Percentiles rank a stretch among this genome's conserved stretches.
Evolutionary conservation across 2,888 invertebrate genomes (phyloP).

Genomic region (Hirtodrosophila duncani): DNA sequence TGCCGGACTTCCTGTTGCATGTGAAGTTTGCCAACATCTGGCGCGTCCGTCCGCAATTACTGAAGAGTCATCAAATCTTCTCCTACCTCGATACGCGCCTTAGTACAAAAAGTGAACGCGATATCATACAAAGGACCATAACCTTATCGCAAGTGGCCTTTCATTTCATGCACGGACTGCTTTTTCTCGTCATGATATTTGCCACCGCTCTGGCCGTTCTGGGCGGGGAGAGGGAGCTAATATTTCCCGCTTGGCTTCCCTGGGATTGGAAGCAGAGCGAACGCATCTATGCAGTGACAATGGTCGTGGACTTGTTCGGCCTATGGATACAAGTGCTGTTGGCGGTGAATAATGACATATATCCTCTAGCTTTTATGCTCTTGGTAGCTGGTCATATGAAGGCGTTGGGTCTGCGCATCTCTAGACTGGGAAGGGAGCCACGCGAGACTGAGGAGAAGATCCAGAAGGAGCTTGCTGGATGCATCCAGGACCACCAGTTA

Average conservation of each 20-base stretch:
- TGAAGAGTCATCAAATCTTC: constrained; percentile 44
- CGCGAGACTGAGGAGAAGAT: neutral
- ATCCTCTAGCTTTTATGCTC: constrained; percentile 63
- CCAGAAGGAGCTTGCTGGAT: constrained; percentile 36
- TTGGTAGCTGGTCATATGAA: constrained; percentile 67
- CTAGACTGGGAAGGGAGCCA: constrained; percentile 2
- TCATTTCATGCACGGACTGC: constrained; percentile 6
- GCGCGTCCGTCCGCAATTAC: constrained; percentile 39
- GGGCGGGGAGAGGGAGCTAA: too few species aligned
- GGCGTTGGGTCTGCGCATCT: constrained; percentile 58
- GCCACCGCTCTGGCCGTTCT: neutral
- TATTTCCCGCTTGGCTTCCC: constrained; percentile 69
- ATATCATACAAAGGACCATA: constrained; percentile 30
- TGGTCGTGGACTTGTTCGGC: constrained; percentile 22
- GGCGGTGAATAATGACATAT: constrained; percentile 56
- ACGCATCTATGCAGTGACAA: constrained; percentile 8
- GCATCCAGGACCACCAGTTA: constrained; percentile 68
- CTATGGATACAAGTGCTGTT: constrained; percentile 29
- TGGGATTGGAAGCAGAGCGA: constrained; percentile 56
- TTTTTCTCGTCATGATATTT: constrained; percentile 6
- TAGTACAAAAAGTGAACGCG: constrained; percentile 34
- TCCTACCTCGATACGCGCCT: constrained; percentile 56
- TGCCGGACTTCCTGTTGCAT: constrained; percentile 44
- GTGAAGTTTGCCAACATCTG: constrained; percentile 59
- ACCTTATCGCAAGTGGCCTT: neutral